Conservation (phyloP, 2,113 vertebrate species). For the Physeter macrocephalus region DNA sequence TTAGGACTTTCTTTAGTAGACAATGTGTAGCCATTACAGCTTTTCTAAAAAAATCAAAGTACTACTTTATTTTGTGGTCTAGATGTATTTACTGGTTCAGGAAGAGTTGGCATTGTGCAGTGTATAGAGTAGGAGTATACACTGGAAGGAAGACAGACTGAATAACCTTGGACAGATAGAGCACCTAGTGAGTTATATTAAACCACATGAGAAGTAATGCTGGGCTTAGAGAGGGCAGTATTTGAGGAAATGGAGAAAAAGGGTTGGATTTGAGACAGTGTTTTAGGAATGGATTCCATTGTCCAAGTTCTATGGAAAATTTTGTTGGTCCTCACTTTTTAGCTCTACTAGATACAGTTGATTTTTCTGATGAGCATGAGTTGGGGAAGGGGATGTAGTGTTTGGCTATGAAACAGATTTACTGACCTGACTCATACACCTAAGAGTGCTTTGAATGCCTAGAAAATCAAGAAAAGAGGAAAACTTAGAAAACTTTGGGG, state of each 20-base stretch:
- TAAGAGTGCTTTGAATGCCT: not conserved
- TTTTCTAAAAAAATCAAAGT: not conserved
- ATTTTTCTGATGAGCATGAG: not conserved
- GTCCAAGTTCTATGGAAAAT: not conserved
- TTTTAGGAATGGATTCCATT: not conserved
- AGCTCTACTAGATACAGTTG: not conserved
- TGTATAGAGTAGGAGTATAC: not conserved
- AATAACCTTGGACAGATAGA: not conserved
- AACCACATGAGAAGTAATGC: not conserved
- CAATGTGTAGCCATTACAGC: not conserved
- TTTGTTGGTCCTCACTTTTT: not conserved
- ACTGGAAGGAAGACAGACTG: not conserved
- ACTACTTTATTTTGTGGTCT: not conserved
- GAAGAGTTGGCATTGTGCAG: not conserved
- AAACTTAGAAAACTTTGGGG: not conserved
- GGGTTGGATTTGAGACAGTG: not conserved
- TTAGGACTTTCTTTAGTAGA: not conserved
- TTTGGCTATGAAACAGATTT: not conserved
- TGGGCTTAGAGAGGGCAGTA: not conserved
- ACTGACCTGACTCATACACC: not conserved
- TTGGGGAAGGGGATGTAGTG: not conserved
- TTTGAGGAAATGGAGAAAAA: not conserved
- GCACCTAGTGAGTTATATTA: not conserved
- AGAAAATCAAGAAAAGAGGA: not conserved
- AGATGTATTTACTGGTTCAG: not conserved